These are phyloP conservation scores for Drosophila meridionalis DNA, from an alignment of 2,888 invertebrate species.

Conservation along the genomic window DNA sequence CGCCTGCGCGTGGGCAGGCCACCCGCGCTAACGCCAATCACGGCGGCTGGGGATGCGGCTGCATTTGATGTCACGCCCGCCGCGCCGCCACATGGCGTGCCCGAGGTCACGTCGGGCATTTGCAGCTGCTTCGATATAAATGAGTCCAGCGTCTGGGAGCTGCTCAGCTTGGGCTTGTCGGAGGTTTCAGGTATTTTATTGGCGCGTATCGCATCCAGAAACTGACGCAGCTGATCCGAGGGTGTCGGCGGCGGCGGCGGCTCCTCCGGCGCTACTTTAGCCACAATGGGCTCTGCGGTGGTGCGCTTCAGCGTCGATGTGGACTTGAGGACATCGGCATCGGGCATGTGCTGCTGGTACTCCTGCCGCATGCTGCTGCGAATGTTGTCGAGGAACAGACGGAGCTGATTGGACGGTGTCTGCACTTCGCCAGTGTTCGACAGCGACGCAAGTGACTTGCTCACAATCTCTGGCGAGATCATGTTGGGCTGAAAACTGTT, in stretches of 20 bases:
- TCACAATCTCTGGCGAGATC: constrained; percentile 83
- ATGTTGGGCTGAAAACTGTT: constrained; percentile 79
- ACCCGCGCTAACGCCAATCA: constrained; percentile 7
- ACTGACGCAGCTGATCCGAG: constrained; percentile 84
- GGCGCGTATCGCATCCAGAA: constrained; percentile 84
- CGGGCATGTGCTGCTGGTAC: constrained; percentile 83
- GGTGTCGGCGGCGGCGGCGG: constrained; percentile 81
- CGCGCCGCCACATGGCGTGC: constrained; percentile 65
- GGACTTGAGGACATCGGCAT: constrained; percentile 76
- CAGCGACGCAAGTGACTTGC: constrained; percentile 82
- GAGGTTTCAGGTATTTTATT: constrained; percentile 84
- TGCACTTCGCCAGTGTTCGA: constrained; percentile 80
- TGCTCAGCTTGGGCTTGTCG: constrained; percentile 79
- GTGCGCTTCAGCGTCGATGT: constrained; percentile 55
- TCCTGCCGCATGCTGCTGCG: constrained; percentile 84
- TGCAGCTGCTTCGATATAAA: constrained; percentile 82
- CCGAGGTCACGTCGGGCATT: constrained; percentile 82
- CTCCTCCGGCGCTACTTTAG: constrained; percentile 7
- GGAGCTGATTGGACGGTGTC: constrained; percentile 84
- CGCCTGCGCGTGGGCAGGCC: constrained; percentile 64
- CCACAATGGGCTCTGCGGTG: neutral
- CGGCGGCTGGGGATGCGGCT: neutral
- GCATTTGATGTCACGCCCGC: neutral
- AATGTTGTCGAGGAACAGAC: constrained; percentile 84
- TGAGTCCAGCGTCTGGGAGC: constrained; percentile 81